These are phyloP conservation scores for Porites australiensis DNA, from an alignment of 64 coral and sea anemone species.

Conservation along the genomic window DNA sequence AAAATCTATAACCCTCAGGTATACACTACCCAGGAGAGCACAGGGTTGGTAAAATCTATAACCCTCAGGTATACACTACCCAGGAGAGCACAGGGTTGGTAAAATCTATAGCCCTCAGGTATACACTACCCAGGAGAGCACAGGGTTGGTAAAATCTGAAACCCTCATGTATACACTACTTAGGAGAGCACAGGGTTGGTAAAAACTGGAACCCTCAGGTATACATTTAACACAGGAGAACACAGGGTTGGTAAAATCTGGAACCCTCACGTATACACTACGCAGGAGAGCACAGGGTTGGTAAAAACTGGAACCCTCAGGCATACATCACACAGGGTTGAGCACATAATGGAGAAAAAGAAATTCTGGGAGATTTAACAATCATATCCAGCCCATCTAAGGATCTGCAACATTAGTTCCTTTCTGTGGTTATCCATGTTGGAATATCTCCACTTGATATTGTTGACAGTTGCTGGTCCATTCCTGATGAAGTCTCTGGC, in stretches of 20 bases:
- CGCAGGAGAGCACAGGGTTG: neutral
- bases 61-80: too few relatives aligned
- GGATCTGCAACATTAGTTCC: conserved; percentile 59
- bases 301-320: conserved; percentile 3
- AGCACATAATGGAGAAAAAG: neutral
- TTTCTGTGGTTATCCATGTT: conserved; percentile 45
- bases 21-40: too few relatives aligned
- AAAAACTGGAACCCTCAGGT: too few relatives aligned
- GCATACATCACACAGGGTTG: neutral
- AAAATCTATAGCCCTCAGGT: neutral
- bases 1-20: too few relatives aligned
- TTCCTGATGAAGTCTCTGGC: conserved; percentile 54
- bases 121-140: neutral
- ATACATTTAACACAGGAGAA: too few relatives aligned
- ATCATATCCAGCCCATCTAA: conserved; percentile 21
- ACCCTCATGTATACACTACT: neutral
- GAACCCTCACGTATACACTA: conserved; percentile 17
- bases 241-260: neutral
- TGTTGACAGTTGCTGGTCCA: conserved; percentile 4
- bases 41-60: too few relatives aligned
- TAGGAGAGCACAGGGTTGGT: neutral
- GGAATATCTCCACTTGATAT: conserved; percentile 42
- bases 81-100: neutral
- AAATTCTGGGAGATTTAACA: neutral
- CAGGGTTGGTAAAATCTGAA: neutral